phyloP scores from a whole-genome alignment of 2,113 vertebrate species.

The Platichthys stellatus region DNA sequence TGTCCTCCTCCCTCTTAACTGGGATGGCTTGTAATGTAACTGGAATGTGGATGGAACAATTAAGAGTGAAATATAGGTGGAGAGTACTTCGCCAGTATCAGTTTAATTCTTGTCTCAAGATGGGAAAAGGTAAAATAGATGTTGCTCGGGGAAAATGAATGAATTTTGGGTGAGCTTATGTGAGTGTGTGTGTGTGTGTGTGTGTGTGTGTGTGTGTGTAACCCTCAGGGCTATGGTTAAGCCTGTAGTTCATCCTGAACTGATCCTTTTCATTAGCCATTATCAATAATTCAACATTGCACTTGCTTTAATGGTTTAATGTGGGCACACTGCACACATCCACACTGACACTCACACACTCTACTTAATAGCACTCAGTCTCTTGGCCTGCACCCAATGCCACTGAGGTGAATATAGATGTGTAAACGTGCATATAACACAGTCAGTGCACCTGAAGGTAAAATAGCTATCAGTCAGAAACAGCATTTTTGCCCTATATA shows the following conservation, averaged over 20 bases:
- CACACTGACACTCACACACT: slow-evolving; percentile 43
- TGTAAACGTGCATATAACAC: slow-evolving; percentile 60
- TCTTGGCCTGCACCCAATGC: slow-evolving; percentile 43
- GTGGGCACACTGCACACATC: slow-evolving; percentile 59
- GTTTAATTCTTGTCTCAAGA: slow-evolving; percentile 8
- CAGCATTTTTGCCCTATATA: slow-evolving; percentile 11
- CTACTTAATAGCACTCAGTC: slow-evolving; percentile 54
- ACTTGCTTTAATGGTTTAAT: slow-evolving; percentile 75
- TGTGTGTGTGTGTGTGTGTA: slow-evolving; percentile 21
- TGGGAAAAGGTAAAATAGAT: slow-evolving; percentile 46
- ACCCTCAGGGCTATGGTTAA: slow-evolving; percentile 71
- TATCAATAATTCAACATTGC: slow-evolving; percentile 80
- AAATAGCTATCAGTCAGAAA: slow-evolving; percentile 56
- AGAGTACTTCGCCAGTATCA: background rate
- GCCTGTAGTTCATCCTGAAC: slow-evolving; percentile 77
- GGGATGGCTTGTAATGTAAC: slow-evolving; percentile 18
- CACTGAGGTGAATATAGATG: slow-evolving; percentile 54
- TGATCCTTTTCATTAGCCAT: slow-evolving; percentile 81
- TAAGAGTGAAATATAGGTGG: slow-evolving; percentile 9
- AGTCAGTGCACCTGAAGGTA: slow-evolving; percentile 47
- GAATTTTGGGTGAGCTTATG: background rate
- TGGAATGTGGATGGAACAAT: slow-evolving; percentile 21
- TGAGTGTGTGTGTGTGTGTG: slow-evolving; percentile 10
- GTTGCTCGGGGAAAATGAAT: slow-evolving; percentile 38
- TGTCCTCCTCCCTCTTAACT: slow-evolving; percentile 13